Evolutionary conservation across 2,113 vertebrate species (phyloP).

Genomic region (Nymphicus hollandicus): DNA sequence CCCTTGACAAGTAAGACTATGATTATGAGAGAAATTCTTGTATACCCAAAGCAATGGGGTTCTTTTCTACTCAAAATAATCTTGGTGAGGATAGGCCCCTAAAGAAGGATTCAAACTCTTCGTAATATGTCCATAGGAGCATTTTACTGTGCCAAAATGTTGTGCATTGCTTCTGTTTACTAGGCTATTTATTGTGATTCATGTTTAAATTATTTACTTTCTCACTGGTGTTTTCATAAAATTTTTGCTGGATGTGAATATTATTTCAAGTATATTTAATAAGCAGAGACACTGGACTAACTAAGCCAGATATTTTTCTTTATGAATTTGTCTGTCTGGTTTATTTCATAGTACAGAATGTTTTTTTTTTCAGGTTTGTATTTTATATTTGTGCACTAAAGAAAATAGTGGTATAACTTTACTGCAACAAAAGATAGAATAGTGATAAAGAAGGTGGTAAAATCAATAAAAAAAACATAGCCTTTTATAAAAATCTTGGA

Average conservation of each 20-base stretch:
- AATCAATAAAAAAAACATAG: neutral
- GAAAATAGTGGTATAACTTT: neutral
- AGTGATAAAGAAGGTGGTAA: neutral
- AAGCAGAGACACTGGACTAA: neutral
- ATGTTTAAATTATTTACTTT: neutral
- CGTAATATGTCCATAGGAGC: accelerated
- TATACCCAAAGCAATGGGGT: accelerated
- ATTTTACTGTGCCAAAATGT: neutral
- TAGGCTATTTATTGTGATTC: neutral
- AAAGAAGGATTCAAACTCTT: neutral
- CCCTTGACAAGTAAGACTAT: neutral
- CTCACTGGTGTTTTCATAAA: neutral
- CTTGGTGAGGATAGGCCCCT: accelerated
- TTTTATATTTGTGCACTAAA: neutral
- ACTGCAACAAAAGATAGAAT: neutral
- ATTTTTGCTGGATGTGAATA: neutral
- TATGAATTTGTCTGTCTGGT: neutral
- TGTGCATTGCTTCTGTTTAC: neutral
- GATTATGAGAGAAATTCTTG: neutral
- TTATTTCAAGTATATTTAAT: neutral
- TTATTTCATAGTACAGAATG: neutral
- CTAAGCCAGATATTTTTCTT: neutral
- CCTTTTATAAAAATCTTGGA: neutral
- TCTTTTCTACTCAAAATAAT: neutral
- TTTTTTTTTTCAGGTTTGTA: neutral